Base-by-base conservation (phyloP, 1,140 invertebrate genomes). In the Bombus terrestris region DNA sequence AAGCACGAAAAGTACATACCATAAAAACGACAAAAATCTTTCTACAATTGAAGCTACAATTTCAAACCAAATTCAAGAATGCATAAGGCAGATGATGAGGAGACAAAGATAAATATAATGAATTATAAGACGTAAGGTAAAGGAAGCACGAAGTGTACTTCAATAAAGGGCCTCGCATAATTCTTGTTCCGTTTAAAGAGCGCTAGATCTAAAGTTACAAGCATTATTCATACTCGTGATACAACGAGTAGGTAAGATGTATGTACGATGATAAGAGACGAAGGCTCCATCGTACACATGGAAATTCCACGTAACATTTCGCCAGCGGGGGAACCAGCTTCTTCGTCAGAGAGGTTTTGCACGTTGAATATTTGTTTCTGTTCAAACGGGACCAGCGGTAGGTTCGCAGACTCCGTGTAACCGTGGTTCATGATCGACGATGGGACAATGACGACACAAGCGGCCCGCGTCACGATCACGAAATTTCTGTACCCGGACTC, bases 351-450 rank as follows among this genome's bases (percentile, higher is more conserved):
- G 2, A 37, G 59, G 59, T 81, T 57, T 79, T 62, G 78, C 71
- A 64, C 79, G 87, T 86, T 64, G 80, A 71, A 92, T 89, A 91
- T 89, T 91, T 91, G 88, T 91, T 78, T 81, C 79, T 66, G 84
- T 75, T 87, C 83, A 88, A 85, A 85, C 89, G 89, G 87, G 83
- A 92, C 91, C 88, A 89, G 89, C 89, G 89, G 82, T 68, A 69
- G 66, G 47, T 71, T 89, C 86, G 86, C 89, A 88, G 89, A 86
- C 84, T 81, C 77, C 73, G 83, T 88, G 88, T 91, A 90, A 32
- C 86, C 86, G 15, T 87, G 83, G 90, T 90, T 93, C 92, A 91
- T 93, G 92, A 93, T 94, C 92, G 92, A 91, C 79, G 81, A 64
- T 81, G 69, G 66, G 78, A 87, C 86, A 71, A 81, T 82, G 81